Percentiles rank a stretch among this genome's conserved stretches.
Evolutionary conservation across 1,140 invertebrate species (phyloP).

Genomic region (Cherax destructor): DNA sequence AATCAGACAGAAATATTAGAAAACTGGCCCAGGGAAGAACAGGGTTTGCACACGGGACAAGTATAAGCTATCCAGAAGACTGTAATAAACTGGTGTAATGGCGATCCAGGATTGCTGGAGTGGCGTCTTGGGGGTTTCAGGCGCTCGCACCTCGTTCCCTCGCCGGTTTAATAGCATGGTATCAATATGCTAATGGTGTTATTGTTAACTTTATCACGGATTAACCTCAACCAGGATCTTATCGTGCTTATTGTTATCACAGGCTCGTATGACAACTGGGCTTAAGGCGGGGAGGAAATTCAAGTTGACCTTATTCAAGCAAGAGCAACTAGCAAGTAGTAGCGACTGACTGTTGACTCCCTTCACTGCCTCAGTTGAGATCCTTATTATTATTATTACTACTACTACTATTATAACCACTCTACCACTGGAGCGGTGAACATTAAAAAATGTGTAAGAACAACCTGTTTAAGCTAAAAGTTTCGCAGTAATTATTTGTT

Average conservation of each 20-base stretch:
- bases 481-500: too few species aligned
- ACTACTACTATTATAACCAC: too few species aligned
- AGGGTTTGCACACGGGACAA: background rate
- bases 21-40: too few species aligned
- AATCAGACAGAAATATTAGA: too few species aligned
- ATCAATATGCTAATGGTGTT: slow-evolving; percentile 17
- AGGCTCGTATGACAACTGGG: background rate
- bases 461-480: too few species aligned
- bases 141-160: background rate
- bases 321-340: background rate
- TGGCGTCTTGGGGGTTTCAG: background rate
- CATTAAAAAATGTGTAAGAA: too few species aligned
- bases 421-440: too few species aligned
- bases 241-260: slow-evolving; percentile 3
- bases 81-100: background rate
- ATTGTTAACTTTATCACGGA: slow-evolving; percentile 14
- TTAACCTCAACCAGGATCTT: slow-evolving; percentile 6
- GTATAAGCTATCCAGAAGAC: background rate
- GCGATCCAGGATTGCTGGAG: background rate
- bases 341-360: too few species aligned
- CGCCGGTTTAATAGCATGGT: background rate
- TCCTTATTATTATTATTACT: too few species aligned
- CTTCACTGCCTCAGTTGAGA: too few species aligned
- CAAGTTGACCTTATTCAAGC: slow-evolving; percentile 1
- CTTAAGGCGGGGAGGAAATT: background rate